phyloP scores from a whole-genome alignment of 2,888 invertebrate species.

The Meandrusa payeni region DNA sequence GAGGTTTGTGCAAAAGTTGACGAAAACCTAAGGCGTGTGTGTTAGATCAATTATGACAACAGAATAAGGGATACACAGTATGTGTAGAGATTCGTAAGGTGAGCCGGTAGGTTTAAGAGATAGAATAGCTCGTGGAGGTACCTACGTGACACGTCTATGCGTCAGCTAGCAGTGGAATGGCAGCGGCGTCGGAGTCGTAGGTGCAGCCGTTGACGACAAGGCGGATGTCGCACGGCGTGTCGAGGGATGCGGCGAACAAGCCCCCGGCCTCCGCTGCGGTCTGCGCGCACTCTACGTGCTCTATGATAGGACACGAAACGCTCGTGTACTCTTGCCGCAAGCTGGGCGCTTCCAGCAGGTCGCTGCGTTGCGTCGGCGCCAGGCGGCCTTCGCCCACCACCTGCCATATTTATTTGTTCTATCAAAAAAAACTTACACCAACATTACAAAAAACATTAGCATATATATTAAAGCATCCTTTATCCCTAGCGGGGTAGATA shows the following conservation, averaged over 20 bases:
- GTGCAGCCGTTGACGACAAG: conserved; percentile 64
- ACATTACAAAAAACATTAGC: too few relatives aligned
- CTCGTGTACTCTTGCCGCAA: conserved; percentile 77
- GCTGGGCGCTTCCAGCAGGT: conserved; percentile 70
- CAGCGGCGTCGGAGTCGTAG: conserved; percentile 58
- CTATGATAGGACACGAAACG: conserved; percentile 87
- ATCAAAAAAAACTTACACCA: too few relatives aligned
- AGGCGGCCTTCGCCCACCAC: conserved; percentile 81
- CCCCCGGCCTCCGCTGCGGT: conserved; percentile 12
- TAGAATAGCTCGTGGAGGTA: too few relatives aligned
- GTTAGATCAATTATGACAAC: too few relatives aligned
- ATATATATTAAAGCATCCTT: too few relatives aligned
- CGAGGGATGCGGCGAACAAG: conserved; percentile 19
- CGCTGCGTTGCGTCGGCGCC: conserved; percentile 68
- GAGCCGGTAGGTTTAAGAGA: too few relatives aligned
- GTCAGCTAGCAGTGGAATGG: conserved; percentile 64
- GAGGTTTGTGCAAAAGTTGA: too few relatives aligned
- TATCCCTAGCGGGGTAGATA: too few relatives aligned
- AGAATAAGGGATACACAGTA: too few relatives aligned
- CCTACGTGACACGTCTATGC: conserved; percentile 35
- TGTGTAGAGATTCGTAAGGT: too few relatives aligned
- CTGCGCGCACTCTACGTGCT: conserved; percentile 55
- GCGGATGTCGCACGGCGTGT: conserved; percentile 55
- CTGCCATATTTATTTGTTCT: too few relatives aligned
- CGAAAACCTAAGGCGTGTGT: conserved; percentile 1